phyloP scores from a whole-genome alignment of 2,113 vertebrate species.

The Sapajus apella region DNA sequence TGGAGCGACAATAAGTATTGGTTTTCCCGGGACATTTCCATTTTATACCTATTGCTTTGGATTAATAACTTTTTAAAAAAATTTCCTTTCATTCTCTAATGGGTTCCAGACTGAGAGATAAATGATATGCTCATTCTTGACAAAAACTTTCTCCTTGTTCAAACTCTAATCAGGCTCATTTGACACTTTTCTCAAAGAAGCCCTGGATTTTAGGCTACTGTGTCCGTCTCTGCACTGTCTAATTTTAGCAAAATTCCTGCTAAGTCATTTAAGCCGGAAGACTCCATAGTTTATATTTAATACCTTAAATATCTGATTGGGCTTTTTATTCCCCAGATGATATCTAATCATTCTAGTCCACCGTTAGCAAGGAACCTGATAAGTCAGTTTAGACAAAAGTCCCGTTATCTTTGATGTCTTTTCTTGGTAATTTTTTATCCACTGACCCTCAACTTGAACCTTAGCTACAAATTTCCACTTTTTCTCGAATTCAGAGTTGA shows the following conservation, averaged over 20 bases:
- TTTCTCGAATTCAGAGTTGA: not conserved
- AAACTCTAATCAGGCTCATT: not conserved
- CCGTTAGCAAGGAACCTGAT: not conserved
- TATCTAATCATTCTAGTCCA: not conserved
- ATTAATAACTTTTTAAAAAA: not conserved
- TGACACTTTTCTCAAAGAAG: not conserved
- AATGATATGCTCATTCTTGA: not conserved
- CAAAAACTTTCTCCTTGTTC: not conserved
- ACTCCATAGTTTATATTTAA: not conserved
- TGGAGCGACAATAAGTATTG: not conserved
- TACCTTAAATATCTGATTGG: not conserved
- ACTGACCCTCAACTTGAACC: fast-evolving
- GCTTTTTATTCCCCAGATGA: not conserved
- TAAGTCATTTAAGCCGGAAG: too few relatives aligned
- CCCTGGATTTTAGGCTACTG: not conserved
- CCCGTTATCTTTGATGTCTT: not conserved
- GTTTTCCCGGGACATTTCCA: not conserved
- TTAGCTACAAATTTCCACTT: not conserved
- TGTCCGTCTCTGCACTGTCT: too few relatives aligned
- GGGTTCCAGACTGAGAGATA: not conserved
- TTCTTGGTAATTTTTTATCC: not conserved
- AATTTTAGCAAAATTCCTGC: not conserved
- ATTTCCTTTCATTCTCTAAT: not conserved
- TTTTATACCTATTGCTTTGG: not conserved
- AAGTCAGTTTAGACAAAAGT: not conserved